Evolutionary conservation across 1,140 invertebrate genomes (phyloP), one percentile per base, ranked within the genome.

Genomic region (Asobara japonica): DNA sequence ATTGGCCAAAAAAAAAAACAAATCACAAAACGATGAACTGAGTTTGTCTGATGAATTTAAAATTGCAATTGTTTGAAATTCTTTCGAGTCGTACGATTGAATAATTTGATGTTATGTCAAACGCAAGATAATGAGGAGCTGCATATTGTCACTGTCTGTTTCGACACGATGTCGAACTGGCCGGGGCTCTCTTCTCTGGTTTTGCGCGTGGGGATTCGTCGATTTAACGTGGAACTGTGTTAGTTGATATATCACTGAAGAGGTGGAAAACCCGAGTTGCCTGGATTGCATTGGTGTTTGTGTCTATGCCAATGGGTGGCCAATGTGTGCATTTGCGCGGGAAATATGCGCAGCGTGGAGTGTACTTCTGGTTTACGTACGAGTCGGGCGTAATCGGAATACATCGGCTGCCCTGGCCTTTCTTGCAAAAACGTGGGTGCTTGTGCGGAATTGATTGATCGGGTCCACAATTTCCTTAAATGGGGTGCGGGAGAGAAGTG

Each of bases 181-280:
- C 84, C 83, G 79, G 82, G 84, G 81, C 83, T 81, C 80, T 85
- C 85, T 79, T 80, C 81, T 85, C 84, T 78, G 80, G 79, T 83
- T 84, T 84, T 80, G 81, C 81, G 77, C 60, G 51, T 56, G 80
- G 82, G 74, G 82, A 79, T 84, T 82, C 27, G 71, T 16, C 64
- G 65, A 69, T 74, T 71, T 70, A 71, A 65, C 56, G 71, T 56
- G 18, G 8, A 56, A 56, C 22, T 56, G 51, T 56, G 51, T 56
- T 56, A 10, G 51, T 56, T 3, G 20, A 25, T 20, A 22, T 56
- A 27, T 18, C 51, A 56, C 3, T 7, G 29, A 66, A 65, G 45
- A 38, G 38, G 56, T 56, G 29, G 67, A 41, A 27, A 65, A 45
- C 30, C 20, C 36, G 45, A 18, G 65, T n/a, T n/a, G n/a, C n/a